Evolutionary conservation across 2,113 vertebrate species (phyloP).

Genomic region (Nettapus auritus): DNA sequence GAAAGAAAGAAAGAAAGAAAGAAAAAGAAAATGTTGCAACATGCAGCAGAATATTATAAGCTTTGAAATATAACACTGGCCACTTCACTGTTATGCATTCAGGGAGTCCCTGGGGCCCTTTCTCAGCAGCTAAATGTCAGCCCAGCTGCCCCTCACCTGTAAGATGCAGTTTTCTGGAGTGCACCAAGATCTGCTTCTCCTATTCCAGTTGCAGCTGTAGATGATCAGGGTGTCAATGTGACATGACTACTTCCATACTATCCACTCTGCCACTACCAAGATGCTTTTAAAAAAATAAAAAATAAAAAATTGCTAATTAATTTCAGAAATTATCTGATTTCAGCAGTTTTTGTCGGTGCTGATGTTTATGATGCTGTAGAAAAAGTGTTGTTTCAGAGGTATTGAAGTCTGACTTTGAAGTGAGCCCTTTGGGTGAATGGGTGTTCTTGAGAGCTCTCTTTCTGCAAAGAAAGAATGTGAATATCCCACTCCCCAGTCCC

Average conservation of each 20-base stretch:
- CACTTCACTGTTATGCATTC: neutral
- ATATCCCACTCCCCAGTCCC: neutral
- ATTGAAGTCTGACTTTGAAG: neutral
- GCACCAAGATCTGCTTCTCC: neutral
- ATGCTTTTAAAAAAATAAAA: neutral
- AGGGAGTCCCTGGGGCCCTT: neutral
- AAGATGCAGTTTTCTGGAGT: neutral
- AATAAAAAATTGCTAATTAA: neutral
- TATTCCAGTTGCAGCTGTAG: neutral
- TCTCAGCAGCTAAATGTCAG: neutral
- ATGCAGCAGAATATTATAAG: neutral
- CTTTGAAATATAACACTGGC: neutral
- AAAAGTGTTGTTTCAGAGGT: neutral
- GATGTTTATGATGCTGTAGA: neutral
- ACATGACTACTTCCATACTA: neutral
- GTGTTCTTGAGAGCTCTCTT: neutral
- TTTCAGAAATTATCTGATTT: neutral
- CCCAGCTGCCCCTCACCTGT: neutral
- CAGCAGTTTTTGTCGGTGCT: neutral
- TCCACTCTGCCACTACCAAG: neutral
- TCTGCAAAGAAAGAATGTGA: neutral
- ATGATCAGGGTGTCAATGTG: neutral
- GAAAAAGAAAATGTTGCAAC: neutral
- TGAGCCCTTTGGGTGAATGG: neutral
- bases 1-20: neutral